Percentiles rank a stretch among this genome's conserved stretches.
These are phyloP conservation scores for Syrmaticus mikado DNA, from an alignment of 2,113 vertebrate species.

Conservation along the genomic window DNA sequence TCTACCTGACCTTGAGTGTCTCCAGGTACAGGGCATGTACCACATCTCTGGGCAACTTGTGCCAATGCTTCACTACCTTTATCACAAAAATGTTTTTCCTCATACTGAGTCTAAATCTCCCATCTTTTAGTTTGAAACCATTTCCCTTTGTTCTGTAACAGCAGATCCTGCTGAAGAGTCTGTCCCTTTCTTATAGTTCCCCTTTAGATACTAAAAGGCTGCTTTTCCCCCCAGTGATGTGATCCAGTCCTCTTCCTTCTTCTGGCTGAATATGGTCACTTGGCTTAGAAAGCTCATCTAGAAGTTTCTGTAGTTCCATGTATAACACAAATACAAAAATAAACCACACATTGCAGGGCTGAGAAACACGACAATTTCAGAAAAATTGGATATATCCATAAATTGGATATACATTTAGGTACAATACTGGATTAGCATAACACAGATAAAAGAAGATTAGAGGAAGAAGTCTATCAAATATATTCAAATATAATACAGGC, in stretches of 20 bases:
- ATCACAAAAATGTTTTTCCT: background rate
- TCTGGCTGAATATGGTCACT: background rate
- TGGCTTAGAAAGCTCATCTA: background rate
- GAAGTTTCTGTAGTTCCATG: background rate
- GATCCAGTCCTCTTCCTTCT: background rate
- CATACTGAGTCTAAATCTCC: background rate
- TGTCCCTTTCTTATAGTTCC: background rate
- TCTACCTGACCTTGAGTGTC: too few species aligned
- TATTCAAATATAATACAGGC: background rate
- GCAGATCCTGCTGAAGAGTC: background rate
- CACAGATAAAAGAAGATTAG: background rate
- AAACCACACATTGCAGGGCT: background rate
- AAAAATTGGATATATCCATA: background rate
- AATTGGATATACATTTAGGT: too few species aligned
- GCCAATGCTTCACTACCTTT: too few species aligned
- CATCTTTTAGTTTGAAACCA: background rate
- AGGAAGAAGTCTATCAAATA: background rate
- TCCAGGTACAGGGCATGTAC: too few species aligned
- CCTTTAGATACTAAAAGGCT: background rate
- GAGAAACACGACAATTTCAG: background rate
- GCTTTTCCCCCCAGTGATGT: background rate
- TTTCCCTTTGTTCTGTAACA: background rate
- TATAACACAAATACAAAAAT: background rate
- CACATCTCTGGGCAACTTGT: too few species aligned
- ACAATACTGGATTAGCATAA: background rate